These are phyloP conservation scores for Leptinotarsa defecta DNA, from an alignment of 1,140 invertebrate genomes.

Conservation along the genomic window DNA sequence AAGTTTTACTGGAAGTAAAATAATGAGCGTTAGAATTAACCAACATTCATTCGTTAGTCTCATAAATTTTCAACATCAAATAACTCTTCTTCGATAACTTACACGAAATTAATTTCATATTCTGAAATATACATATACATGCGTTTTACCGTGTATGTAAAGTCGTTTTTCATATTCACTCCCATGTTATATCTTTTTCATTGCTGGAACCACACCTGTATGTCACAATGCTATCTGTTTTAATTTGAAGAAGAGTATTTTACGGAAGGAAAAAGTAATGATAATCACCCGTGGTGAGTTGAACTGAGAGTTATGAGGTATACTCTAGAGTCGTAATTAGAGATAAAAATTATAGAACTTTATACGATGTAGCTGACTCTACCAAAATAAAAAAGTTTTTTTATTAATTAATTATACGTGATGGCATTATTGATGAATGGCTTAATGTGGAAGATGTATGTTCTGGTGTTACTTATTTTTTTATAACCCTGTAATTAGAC, in stretches of 20 bases:
- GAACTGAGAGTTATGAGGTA: neutral
- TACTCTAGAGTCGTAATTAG: neutral
- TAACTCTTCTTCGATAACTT: neutral
- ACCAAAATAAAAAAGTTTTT: too few relatives aligned
- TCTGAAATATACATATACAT: neutral
- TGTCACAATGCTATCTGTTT: conserved; percentile 8
- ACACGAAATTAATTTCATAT: neutral
- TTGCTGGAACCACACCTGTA: conserved; percentile 1
- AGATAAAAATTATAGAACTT: too few relatives aligned
- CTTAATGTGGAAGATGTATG: too few relatives aligned
- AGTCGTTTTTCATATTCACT: neutral
- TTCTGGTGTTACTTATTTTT: too few relatives aligned
- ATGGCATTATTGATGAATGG: too few relatives aligned
- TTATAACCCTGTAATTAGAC: too few relatives aligned
- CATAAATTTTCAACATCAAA: neutral
- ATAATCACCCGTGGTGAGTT: neutral
- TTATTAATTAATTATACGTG: too few relatives aligned
- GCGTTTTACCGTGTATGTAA: neutral
- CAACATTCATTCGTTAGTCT: neutral
- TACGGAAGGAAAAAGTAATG: neutral
- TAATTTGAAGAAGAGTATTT: conserved; percentile 9
- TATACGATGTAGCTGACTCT: too few relatives aligned
- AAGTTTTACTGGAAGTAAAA: too few relatives aligned
- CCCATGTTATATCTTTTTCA: neutral
- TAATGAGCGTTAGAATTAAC: too few relatives aligned